These are phyloP conservation scores for Liparis tanakae DNA, from an alignment of 2,797 vertebrate genomes.

Conservation along the genomic window DNA sequence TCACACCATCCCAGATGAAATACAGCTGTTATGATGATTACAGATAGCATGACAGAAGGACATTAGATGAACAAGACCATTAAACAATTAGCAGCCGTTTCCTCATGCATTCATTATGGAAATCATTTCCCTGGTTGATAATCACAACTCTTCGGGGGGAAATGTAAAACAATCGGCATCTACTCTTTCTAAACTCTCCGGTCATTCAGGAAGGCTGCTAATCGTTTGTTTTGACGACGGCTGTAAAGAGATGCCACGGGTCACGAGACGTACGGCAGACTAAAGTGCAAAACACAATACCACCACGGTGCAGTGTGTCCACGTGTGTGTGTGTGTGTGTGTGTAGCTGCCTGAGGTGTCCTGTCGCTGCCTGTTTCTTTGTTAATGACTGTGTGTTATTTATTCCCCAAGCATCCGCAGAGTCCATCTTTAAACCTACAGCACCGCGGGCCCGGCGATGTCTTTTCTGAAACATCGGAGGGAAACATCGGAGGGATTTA, in stretches of 20 bases:
- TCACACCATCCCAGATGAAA: slow-evolving; percentile 68
- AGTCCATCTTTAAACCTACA: slow-evolving; percentile 31
- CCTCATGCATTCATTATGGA: slow-evolving; percentile 39
- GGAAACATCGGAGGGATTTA: slow-evolving; percentile 24
- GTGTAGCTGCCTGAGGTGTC: too few relatives aligned
- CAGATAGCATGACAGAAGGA: slow-evolving; percentile 61
- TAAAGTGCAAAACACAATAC: slow-evolving; percentile 67
- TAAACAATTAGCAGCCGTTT: slow-evolving; percentile 92
- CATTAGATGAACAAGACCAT: slow-evolving; percentile 67
- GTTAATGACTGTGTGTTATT: slow-evolving; percentile 9
- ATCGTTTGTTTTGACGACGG: slow-evolving; percentile 68
- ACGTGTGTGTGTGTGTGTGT: not conserved
- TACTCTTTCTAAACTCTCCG: slow-evolving; percentile 10
- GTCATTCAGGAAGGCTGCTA: slow-evolving; percentile 66
- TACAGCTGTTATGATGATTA: slow-evolving; percentile 70
- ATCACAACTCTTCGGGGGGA: slow-evolving; percentile 20
- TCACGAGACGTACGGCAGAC: slow-evolving; percentile 49
- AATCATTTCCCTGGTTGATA: slow-evolving; percentile 25
- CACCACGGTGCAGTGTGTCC: slow-evolving; percentile 41
- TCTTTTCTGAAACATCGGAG: slow-evolving; percentile 29
- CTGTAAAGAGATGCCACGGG: slow-evolving; percentile 56
- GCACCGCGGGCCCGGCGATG: slow-evolving; percentile 6
- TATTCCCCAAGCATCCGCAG: slow-evolving; percentile 23
- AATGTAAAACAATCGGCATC: slow-evolving; percentile 15
- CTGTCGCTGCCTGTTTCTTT: slow-evolving; percentile 2